Base-by-base conservation (phyloP, 2,113 vertebrate species). In the Odontesthes bonariensis region DNA sequence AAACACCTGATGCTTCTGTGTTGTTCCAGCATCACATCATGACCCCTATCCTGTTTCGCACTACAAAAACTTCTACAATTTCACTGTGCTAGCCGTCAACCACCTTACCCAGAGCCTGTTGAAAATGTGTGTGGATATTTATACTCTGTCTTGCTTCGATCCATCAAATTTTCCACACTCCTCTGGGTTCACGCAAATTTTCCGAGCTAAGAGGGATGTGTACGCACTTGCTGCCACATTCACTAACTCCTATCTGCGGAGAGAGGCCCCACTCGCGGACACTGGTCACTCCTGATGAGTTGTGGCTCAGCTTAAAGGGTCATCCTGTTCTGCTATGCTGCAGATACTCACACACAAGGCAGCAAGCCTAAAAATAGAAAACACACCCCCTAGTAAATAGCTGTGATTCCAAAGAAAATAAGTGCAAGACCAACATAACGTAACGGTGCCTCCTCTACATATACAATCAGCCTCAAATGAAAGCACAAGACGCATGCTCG, bases 1-100 rank as follows among this genome's bases (percentile, higher is more conserved):
- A 80, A n/a, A 78, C 80, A 92, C 85, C 78, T 91, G 85, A 87
- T 81, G 13, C 75, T 83, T 78, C 73, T 66, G 44, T 68, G 71
- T 54, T 69, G 51, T 70, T 66, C 60, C 63, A 81, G 73, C 33
- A 32, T 75, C 70, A 49, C 49, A 73, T 19, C 60, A 59, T 56
- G 78, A 69, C 56, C 33, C 32, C 3, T 27, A 40, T 58, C 40
- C 10, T 2, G 59, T 53, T 10, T 81, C 67, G 60, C 17, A 56
- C 61, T 38, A 65, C 32, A 79, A 61, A 78, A 70, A 16, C 0
- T 8, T 32, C 40, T 61, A 23, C 73, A 44, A 35, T 76, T 60
- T 71, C 12, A 55, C 27, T 20, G 51, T 31, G 56, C 11, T 35
- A 35, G 14, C 55, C 53, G 23, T 23, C 40, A 42, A 32, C 31